Evolutionary conservation across 2,113 vertebrate genomes (phyloP).

Genomic region (Sylvietta virens): DNA sequence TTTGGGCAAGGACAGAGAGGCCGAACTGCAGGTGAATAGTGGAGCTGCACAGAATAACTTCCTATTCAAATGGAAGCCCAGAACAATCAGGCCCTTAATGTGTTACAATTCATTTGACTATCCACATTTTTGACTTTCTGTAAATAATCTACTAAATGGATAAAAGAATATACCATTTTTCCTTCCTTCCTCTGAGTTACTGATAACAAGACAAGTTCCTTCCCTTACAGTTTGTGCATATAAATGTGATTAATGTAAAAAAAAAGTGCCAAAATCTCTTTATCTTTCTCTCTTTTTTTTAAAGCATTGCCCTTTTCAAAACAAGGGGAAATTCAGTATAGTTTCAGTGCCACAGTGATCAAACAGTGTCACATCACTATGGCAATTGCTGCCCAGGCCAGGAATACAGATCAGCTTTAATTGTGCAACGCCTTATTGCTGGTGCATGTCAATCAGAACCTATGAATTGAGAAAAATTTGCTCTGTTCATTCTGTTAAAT

Average conservation of each 20-base stretch:
- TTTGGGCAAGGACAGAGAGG: background rate
- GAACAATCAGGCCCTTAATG: background rate
- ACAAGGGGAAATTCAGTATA: constrained; percentile 90
- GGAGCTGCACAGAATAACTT: background rate
- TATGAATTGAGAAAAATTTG: constrained; percentile 99
- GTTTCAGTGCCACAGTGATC: constrained; percentile 87
- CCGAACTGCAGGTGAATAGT: background rate
- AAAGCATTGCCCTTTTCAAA: constrained; percentile 85
- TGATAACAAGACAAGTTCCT: constrained; percentile 53
- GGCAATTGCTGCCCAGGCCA: constrained; percentile 93
- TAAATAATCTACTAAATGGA: constrained; percentile 57
- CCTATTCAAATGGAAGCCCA: background rate
- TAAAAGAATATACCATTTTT: constrained; percentile 61
- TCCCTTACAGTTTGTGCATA: constrained; percentile 66
- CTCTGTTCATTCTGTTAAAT: constrained; percentile 99
- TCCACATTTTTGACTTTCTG: constrained; percentile 33
- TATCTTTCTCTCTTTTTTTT: constrained; percentile 67
- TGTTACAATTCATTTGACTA: constrained; percentile 29
- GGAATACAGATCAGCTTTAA: constrained; percentile 99
- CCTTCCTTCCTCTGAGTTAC: constrained; percentile 53
- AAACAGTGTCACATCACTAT: constrained; percentile 92
- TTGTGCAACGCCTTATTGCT: constrained; percentile 98
- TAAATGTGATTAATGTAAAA: constrained; percentile 63
- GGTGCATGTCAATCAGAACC: constrained; percentile 99
- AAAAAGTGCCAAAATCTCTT: constrained; percentile 61